Evolutionary conservation across 2,888 invertebrate species (phyloP), one percentile per base, ranked within the genome.

Genomic region (Sarcophaga variegata): DNA sequence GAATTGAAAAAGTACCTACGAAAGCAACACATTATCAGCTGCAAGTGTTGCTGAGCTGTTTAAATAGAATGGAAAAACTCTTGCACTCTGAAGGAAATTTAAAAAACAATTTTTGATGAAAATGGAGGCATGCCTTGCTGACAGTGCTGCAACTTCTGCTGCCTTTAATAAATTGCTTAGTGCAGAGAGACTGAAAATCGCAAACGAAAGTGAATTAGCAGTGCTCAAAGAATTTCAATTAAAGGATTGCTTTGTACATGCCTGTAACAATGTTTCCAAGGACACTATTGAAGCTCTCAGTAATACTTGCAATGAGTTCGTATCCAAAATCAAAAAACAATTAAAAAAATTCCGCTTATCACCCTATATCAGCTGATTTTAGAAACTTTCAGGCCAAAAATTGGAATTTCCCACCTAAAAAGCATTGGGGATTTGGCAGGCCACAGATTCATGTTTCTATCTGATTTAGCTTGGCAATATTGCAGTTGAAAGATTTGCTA

Each of bases 111-210:
- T 64, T 64, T n/a, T 63, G 70, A 60, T 78, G 67, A 78, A 78
- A 69, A 67, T 78, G 70, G 69, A 78, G 70, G 78, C 62, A 67
- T 59, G 17, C 12, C 62, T 78, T 78, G 70, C 69, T 78, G 78
- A 78, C 69, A 78, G 78, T 70, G 78, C 69, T 78, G 69, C 78
- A 78, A 78, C 78, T 37, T 67, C 67, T 27, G 27, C 77, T 69
- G 77, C 69, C 62, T 78, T 78, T 78, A 78, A 78, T 78, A 78
- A 78, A 78, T 67, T 67, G 67, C 77, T 77, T 77, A 69, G 77
- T 77, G 77, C 77, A 60, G 60, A 77, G 67, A 67, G 66, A 67
- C 76, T 76, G 27, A 76, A 66, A 78, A 60, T 69, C 49, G 75
- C 60, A 78, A 78, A 78, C 27, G 78, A 25, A 71, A 71, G 71